These are phyloP conservation scores for Neodontobutis hainanensis DNA, from an alignment of 2,113 vertebrate genomes.

Conservation along the genomic window DNA sequence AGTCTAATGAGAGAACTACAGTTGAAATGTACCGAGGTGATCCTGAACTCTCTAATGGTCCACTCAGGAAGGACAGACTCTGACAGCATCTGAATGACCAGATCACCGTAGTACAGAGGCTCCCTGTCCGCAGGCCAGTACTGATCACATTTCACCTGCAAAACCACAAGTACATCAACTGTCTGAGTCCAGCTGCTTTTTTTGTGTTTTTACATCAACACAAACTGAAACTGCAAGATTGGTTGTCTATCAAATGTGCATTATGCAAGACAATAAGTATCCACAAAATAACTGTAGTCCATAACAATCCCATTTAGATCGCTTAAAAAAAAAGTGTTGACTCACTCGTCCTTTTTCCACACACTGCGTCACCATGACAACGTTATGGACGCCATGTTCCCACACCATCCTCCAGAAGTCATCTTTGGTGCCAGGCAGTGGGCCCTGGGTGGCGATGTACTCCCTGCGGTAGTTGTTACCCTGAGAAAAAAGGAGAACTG, in stretches of 20 bases:
- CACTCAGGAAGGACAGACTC: slow-evolving; percentile 94
- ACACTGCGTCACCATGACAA: slow-evolving; percentile 98
- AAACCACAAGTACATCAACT: background rate
- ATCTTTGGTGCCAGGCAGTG: slow-evolving; percentile 95
- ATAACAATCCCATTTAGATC: background rate
- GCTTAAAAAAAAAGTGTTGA: background rate
- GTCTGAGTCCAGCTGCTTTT: background rate
- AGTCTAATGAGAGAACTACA: background rate
- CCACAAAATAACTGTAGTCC: no score
- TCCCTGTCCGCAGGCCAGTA: slow-evolving; percentile 95
- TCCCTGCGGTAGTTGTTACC: slow-evolving; percentile 92
- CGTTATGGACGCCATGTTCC: slow-evolving; percentile 93
- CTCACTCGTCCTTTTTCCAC: slow-evolving; percentile 95
- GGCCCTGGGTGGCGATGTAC: slow-evolving; percentile 95
- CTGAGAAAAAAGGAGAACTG: slow-evolving; percentile 60
- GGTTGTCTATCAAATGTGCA: no score
- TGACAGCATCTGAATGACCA: slow-evolving; percentile 92
- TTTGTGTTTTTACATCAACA: no score
- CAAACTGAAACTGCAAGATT: background rate
- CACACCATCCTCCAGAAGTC: slow-evolving; percentile 99
- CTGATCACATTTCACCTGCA: slow-evolving; percentile 95
- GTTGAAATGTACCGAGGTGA: slow-evolving; percentile 77
- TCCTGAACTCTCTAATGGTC: slow-evolving; percentile 96
- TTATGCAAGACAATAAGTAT: no score
- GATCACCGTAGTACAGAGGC: slow-evolving; percentile 93